Percentiles rank a stretch among this genome's conserved stretches.
phyloP scores from a whole-genome alignment of 2,888 invertebrate genomes.

The Andrena fulva region DNA sequence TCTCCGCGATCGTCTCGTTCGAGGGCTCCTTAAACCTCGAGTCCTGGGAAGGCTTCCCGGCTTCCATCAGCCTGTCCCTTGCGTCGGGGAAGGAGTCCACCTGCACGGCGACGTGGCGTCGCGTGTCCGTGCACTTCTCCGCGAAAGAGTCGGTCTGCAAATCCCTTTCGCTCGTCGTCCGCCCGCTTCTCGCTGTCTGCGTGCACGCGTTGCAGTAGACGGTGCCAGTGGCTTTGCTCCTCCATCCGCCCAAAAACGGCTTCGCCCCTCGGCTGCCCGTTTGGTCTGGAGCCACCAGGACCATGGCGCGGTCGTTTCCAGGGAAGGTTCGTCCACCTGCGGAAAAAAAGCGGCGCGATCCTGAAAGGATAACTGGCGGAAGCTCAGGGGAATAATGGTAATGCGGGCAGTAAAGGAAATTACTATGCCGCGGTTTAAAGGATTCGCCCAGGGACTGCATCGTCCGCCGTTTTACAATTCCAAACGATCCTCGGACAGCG shows the following conservation, averaged over 20 bases:
- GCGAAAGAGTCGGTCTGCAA: constrained; percentile 86
- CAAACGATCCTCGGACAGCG: constrained; percentile 13
- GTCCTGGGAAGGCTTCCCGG: not conserved
- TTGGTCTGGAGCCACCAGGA: not conserved
- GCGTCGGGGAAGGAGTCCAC: constrained; percentile 73
- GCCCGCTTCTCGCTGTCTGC: constrained; percentile 87
- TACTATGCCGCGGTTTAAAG: constrained; percentile 65
- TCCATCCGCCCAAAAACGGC: constrained; percentile 87
- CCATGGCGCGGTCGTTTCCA: not conserved
- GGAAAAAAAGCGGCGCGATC: constrained; percentile 1
- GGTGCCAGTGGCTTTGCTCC: constrained; percentile 89
- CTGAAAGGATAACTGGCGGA: constrained; percentile 34
- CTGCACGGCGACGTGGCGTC: constrained; percentile 71
- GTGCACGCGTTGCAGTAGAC: constrained; percentile 93
- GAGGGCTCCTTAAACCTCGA: not conserved
- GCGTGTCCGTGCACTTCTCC: constrained; percentile 55
- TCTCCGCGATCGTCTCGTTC: constrained; percentile 45
- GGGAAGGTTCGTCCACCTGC: not conserved
- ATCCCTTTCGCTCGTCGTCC: constrained; percentile 78
- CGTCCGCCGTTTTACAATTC: constrained; percentile 47
- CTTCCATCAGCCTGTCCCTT: constrained; percentile 71
- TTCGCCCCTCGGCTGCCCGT: not conserved
- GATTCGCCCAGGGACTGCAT: constrained; percentile 43
- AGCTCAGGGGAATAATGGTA: constrained; percentile 54
- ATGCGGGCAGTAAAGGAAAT: constrained; percentile 65